Evolutionary conservation across 2,888 invertebrate species (phyloP).

Genomic region (Odontocerum albicorne): DNA sequence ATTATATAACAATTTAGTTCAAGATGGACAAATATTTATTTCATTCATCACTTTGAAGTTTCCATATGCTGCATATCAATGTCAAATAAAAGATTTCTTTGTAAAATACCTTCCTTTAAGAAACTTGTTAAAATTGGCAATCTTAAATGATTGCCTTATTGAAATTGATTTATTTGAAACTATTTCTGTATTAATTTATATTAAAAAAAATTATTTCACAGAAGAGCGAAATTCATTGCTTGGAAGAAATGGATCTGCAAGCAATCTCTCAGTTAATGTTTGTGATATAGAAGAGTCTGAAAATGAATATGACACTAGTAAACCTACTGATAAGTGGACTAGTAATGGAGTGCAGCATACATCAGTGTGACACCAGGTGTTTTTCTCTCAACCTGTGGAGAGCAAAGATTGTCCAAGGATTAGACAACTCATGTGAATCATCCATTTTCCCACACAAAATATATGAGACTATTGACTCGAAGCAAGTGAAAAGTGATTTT

Average conservation of each 20-base stretch:
- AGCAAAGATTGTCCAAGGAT: neutral
- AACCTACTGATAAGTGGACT: constrained; percentile 32
- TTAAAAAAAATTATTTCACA: constrained; percentile 40
- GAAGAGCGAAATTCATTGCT: constrained; percentile 77
- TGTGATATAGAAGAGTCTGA: constrained; percentile 94
- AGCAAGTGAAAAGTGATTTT: constrained; percentile 17
- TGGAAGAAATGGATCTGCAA: constrained; percentile 72
- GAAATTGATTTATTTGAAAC: too few species aligned
- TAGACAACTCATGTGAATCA: constrained; percentile 1
- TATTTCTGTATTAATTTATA: neutral
- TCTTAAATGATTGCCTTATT: too few species aligned
- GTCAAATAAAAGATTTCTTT: too few species aligned
- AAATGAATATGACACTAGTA: constrained; percentile 56
- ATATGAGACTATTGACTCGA: too few species aligned
- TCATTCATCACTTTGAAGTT: too few species aligned
- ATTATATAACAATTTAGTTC: too few species aligned
- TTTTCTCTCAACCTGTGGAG: constrained; percentile 21
- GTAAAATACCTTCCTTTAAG: too few species aligned
- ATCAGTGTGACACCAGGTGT: constrained; percentile 36
- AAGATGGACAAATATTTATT: too few species aligned
- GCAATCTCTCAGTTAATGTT: constrained; percentile 83
- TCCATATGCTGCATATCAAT: too few species aligned
- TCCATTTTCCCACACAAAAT: neutral
- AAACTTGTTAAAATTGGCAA: too few species aligned
- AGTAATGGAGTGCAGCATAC: constrained; percentile 37